phyloP scores from a whole-genome alignment of 2,797 vertebrate species.

The Pagetopsis macropterus region DNA sequence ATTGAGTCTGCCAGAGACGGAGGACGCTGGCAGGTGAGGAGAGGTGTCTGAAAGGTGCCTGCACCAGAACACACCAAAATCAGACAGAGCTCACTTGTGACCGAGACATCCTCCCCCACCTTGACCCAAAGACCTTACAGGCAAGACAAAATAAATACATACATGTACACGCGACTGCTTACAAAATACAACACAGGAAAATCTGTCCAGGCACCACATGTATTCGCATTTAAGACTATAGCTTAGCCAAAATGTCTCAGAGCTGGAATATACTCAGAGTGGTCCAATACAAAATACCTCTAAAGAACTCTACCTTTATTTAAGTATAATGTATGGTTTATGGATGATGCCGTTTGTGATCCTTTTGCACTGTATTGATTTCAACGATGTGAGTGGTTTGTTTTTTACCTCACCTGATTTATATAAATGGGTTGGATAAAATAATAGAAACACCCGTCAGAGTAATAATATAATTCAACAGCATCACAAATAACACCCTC shows the following conservation, averaged over 20 bases:
- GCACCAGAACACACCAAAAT: slow-evolving; percentile 51
- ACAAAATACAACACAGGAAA: slow-evolving; percentile 6
- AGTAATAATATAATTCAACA: not conserved
- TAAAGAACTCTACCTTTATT: not conserved
- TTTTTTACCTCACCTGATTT: not conserved
- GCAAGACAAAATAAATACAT: slow-evolving; percentile 17
- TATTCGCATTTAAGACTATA: not conserved
- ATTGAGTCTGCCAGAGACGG: slow-evolving; percentile 82
- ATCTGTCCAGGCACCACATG: not conserved
- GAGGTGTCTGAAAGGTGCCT: slow-evolving; percentile 80
- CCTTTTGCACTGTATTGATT: not conserved
- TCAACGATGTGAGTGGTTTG: not conserved
- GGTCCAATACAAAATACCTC: not conserved
- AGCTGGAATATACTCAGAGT: not conserved
- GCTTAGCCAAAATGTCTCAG: not conserved
- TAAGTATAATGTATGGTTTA: not conserved
- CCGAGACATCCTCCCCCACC: slow-evolving; percentile 53
- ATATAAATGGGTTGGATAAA: not conserved
- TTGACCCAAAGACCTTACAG: slow-evolving; percentile 40
- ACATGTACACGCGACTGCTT: slow-evolving; percentile 17
- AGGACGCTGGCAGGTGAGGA: slow-evolving; percentile 79
- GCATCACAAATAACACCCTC: not conserved
- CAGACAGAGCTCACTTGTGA: slow-evolving; percentile 68
- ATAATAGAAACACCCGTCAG: not conserved
- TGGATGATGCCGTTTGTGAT: not conserved